These are phyloP conservation scores for Premnoplex brunnescens DNA, from an alignment of 2,797 vertebrate species.

Conservation along the genomic window DNA sequence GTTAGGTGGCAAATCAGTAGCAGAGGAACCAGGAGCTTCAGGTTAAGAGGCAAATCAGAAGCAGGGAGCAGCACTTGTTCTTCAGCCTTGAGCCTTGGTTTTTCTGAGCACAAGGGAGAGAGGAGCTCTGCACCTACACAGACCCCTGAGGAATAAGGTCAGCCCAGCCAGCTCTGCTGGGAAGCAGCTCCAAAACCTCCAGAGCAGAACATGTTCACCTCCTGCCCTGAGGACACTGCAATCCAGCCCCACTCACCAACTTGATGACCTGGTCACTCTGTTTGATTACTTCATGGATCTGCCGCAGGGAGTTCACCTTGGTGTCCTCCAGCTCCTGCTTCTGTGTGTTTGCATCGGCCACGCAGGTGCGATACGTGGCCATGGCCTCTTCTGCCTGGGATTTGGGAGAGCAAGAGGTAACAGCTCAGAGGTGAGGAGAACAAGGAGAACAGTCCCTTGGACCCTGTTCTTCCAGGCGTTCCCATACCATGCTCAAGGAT, in stretches of 20 bases:
- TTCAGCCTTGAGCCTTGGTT: background rate
- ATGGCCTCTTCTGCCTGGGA: slow-evolving; percentile 91
- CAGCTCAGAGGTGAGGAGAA: too few species aligned
- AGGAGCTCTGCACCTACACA: background rate
- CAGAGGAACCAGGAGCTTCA: too few species aligned
- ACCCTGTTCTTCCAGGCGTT: fast-evolving
- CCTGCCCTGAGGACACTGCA: background rate
- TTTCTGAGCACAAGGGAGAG: background rate
- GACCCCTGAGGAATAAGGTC: fast-evolving
- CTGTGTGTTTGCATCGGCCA: slow-evolving; percentile 90
- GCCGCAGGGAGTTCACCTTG: slow-evolving; percentile 90
- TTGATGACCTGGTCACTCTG: slow-evolving; percentile 96
- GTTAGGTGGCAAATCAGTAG: background rate
- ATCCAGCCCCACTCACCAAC: slow-evolving; percentile 76
- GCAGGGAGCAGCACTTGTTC: fast-evolving
- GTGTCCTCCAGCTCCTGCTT: slow-evolving; percentile 94
- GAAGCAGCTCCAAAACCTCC: background rate
- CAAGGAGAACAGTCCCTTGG: background rate
- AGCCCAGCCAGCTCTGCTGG: background rate
- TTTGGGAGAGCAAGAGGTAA: background rate
- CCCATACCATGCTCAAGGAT: fast-evolving
- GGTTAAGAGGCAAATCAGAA: background rate
- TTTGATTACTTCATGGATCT: slow-evolving; percentile 93
- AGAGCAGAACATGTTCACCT: background rate
- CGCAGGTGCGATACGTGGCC: slow-evolving; percentile 92